Evolutionary conservation across 2,888 invertebrate genomes (phyloP).

Genomic region (Didymodactylos carnosus): DNA sequence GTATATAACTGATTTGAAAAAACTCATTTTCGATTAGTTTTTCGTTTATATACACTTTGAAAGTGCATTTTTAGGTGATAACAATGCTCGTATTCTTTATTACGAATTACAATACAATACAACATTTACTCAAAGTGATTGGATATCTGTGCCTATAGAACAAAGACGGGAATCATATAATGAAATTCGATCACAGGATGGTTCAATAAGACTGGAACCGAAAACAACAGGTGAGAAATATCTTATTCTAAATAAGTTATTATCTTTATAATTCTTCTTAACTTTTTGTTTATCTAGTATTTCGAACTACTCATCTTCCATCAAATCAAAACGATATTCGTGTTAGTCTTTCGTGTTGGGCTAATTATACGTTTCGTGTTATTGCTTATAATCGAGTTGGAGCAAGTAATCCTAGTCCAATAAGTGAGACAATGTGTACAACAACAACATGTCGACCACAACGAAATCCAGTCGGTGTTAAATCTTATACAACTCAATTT

Average conservation of each 20-base stretch:
- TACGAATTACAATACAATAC: constrained; percentile 13
- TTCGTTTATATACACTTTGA: not conserved
- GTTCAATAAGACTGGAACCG: not conserved
- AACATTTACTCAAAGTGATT: constrained; percentile 10
- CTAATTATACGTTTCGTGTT: constrained; percentile 31
- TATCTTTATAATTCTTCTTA: not conserved
- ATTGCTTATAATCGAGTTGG: constrained; percentile 33
- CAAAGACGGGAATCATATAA: not conserved
- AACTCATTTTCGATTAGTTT: not conserved
- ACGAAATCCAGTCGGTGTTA: constrained; percentile 7
- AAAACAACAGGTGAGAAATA: not conserved
- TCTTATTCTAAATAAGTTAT: not conserved
- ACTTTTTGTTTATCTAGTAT: not conserved
- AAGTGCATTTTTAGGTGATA: constrained; percentile 10
- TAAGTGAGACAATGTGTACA: constrained; percentile 17
- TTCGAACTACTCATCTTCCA: not conserved
- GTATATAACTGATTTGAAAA: not conserved
- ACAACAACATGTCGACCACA: constrained; percentile 11
- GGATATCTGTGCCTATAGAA: constrained; percentile 3
- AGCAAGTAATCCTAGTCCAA: constrained; percentile 26
- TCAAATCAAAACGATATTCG: constrained; percentile 10
- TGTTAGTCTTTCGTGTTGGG: constrained; percentile 24
- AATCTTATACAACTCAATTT: constrained; percentile 2
- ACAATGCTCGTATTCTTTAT: constrained; percentile 11
- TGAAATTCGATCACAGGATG: not conserved